phyloP scores from a whole-genome alignment of 2,797 vertebrate genomes.

The Pseudochromis fuscus region DNA sequence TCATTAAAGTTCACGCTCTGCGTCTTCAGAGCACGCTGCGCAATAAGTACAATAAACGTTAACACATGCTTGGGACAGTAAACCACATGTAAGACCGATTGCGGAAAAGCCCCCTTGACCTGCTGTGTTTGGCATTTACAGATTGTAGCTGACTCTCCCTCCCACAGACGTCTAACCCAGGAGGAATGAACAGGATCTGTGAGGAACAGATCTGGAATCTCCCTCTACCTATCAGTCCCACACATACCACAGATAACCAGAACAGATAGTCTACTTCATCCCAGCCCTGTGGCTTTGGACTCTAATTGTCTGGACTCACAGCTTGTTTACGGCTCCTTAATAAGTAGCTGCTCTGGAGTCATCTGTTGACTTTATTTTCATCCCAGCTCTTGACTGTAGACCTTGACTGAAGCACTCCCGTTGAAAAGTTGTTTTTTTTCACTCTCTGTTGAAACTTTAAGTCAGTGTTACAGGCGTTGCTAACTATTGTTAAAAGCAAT shows the following conservation, averaged over 20 bases:
- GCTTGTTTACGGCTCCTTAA: conserved; percentile 38
- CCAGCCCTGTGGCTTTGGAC: conserved; percentile 59
- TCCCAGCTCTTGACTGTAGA: conserved; percentile 35
- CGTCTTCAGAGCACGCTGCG: conserved; percentile 35
- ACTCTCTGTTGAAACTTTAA: conserved; percentile 2
- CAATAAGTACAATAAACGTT: conserved; percentile 46
- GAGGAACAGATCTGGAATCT: conserved; percentile 75
- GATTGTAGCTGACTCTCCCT: conserved; percentile 44
- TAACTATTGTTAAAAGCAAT: conserved; percentile 45
- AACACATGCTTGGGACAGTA: conserved; percentile 47
- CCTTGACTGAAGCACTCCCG: conserved; percentile 38
- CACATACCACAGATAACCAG: conserved; percentile 83
- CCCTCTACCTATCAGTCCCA: conserved; percentile 71
- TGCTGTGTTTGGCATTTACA: conserved; percentile 53
- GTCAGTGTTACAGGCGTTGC: conserved; percentile 23
- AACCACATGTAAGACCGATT: conserved; percentile 52
- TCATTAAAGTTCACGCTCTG: conserved; percentile 33
- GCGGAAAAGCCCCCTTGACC: conserved; percentile 38
- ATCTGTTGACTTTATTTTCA: conserved; percentile 49
- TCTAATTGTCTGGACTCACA: conserved; percentile 55
- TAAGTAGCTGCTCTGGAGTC: conserved; percentile 28
- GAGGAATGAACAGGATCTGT: conserved; percentile 59
- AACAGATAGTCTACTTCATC: conserved; percentile 67
- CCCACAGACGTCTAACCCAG: conserved; percentile 59
- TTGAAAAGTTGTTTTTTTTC: conserved; percentile 28